Evolutionary conservation across 2,797 vertebrate genomes (phyloP).

Genomic region (Buceros bicornis): DNA sequence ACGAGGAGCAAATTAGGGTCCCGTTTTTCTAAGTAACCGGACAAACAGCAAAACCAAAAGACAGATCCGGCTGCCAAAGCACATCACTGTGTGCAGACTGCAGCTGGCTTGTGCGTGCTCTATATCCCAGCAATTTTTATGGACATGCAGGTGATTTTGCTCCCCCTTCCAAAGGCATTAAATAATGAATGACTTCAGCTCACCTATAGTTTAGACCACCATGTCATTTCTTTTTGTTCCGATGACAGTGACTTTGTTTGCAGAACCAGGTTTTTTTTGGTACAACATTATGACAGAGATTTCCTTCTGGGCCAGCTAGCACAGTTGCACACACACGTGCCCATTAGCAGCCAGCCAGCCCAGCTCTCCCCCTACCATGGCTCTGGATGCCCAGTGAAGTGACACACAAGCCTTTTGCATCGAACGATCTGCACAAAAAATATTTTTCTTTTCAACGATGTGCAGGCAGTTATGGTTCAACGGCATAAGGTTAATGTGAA

Average conservation of each 20-base stretch:
- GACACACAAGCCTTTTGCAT: neutral
- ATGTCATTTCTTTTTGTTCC: neutral
- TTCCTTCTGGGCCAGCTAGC: neutral
- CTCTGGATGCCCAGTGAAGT: neutral
- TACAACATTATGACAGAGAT: neutral
- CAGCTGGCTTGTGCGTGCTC: neutral
- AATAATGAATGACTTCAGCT: neutral
- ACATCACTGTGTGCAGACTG: neutral
- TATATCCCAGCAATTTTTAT: neutral
- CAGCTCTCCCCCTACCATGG: neutral
- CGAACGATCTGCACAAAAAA: neutral
- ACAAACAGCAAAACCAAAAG: neutral
- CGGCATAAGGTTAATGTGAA: neutral
- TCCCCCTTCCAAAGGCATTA: neutral
- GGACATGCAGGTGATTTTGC: neutral
- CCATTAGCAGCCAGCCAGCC: neutral
- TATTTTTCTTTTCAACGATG: neutral
- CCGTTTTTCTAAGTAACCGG: neutral
- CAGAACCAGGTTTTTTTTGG: neutral
- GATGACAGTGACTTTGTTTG: neutral
- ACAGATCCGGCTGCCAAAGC: neutral
- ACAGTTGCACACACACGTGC: neutral
- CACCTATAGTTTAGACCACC: neutral
- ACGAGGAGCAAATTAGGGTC: rapidly evolving
- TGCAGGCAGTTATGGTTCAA: neutral